Evolutionary conservation across 1,140 invertebrate genomes (phyloP), one percentile per base, ranked within the genome.

Genomic region (Bombus difficillimus): DNA sequence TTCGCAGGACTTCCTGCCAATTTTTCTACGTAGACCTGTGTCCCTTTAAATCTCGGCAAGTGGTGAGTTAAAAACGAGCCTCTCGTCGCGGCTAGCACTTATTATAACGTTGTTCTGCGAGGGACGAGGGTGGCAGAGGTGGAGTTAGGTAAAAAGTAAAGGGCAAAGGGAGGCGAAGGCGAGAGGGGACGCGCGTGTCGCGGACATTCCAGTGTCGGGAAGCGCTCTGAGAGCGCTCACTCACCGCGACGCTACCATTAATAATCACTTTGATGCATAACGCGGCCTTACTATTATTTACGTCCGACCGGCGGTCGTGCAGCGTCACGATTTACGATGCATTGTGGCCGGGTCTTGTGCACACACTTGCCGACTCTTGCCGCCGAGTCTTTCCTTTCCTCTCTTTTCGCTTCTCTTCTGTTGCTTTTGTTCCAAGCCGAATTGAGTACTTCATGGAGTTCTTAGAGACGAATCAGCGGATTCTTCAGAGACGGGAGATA

Each of bases 221-320:
- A 83, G 81, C 81, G 87, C 92, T 91, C 83, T 82, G 85, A 82
- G 87, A 88, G 84, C 91, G 88, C 86, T 94, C 91, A 85, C 91
- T 94, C 94, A 94, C 80, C 88, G 76, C 85, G 92, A 92, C 90
- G 91, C 88, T 88, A 86, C 89, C 92, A 94, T 94, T 94, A 93
- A 94, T 94, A 93, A 93, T 92, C 90, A 92, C 92, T 94, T 93
- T 94, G 93, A 94, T 93, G 91, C 92, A 92, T 91, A 91, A 93
- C 92, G 85, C 88, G 74, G 86, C 85, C 84, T 84, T 85, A 89
- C 89, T 92, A 92, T 92, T 92, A 92, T 93, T 93, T 88, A 88
- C 90, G 87, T 78, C 68, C 81, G 43, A 80, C 82, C 86, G 86
- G 82, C 89, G 88, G 74, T 85, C 86, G 86, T 64, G 80, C 82